Evolutionary conservation across 1,140 invertebrate genomes (phyloP).

Genomic region (Drosophila leontia): DNA sequence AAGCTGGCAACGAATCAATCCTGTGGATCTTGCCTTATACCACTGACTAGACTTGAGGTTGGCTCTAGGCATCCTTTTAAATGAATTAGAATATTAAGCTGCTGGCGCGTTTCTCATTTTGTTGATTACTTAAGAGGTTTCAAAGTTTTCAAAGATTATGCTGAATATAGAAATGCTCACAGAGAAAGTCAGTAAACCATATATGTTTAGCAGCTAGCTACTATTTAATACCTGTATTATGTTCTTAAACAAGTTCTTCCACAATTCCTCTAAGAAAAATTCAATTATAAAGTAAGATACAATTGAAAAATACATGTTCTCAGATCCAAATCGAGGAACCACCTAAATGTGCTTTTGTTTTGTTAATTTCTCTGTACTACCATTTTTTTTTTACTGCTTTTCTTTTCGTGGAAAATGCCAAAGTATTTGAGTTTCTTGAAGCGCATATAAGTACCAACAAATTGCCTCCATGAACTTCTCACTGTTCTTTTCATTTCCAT

Average conservation of each 20-base stretch:
- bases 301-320: background rate
- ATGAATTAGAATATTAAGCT: slow-evolving; percentile 66
- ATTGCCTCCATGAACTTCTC: slow-evolving; percentile 14
- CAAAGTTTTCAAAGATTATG: background rate
- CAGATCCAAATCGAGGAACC: background rate
- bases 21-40: background rate
- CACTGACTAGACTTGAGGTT: background rate
- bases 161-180: background rate
- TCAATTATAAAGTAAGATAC: background rate
- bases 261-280: background rate
- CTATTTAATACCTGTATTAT: background rate
- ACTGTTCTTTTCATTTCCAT: slow-evolving; percentile 14
- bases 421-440: slow-evolving; percentile 13
- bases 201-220: background rate
- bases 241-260: background rate
- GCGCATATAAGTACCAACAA: slow-evolving; percentile 21
- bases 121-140: slow-evolving; percentile 67
- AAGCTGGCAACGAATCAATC: slow-evolving; percentile 21
- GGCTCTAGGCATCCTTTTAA: slow-evolving; percentile 57
- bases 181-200: background rate
- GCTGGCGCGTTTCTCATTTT: slow-evolving; percentile 48
- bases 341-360: background rate
- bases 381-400: background rate
- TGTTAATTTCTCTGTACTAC: background rate
- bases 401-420: slow-evolving; percentile 2